Evolutionary conservation across 2,888 invertebrate genomes (phyloP), one percentile per base, ranked within the genome.

Genomic region (Drosophila meridionalis): DNA sequence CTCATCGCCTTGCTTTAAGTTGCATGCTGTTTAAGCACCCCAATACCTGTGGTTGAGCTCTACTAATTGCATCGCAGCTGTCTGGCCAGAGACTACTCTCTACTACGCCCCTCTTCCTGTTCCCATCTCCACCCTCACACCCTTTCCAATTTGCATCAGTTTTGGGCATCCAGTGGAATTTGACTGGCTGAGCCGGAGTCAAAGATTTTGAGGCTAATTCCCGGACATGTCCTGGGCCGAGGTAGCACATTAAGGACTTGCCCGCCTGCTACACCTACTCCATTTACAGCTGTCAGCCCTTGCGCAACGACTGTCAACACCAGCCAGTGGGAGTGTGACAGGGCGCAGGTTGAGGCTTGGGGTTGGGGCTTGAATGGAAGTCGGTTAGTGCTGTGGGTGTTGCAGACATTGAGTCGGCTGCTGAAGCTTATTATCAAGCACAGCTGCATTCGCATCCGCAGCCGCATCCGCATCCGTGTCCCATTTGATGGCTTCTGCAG

Each of bases 401-500:
- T 56, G 58, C 58, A 70, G 74, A 66, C 73, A 69, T 65, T 40
- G 52, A 66, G 73, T 60, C 57, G 55, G 30, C 77, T 65, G 73
- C 58, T 72, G 73, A 60, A 70, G 85, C 83, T 84, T 85, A 84
- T 84, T 84, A 87, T 84, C 76, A 69, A 78, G 73, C 78, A 80
- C 85, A 87, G 61, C 72, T 73, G 72, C 65, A 68, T 56, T 56
- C 63, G 63, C 82, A 69, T 73, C 9, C 40, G 71, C 64, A 68
- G 55, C 48, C 63, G 64, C 80, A 69, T 69, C 20, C 57, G 53
- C 70, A 69, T 56, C 62, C 71, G 50, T 67, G 65, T 65, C 78
- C 60, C 76, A 76, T 76, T 73, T 65, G 42, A 62, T 72, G 64
- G 60, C 62, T 72, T 50, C 42, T 38, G 65, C 67, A 67, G 55